phyloP scores from a whole-genome alignment of 2,797 vertebrate species.

The Dromococcyx pavoninus region DNA sequence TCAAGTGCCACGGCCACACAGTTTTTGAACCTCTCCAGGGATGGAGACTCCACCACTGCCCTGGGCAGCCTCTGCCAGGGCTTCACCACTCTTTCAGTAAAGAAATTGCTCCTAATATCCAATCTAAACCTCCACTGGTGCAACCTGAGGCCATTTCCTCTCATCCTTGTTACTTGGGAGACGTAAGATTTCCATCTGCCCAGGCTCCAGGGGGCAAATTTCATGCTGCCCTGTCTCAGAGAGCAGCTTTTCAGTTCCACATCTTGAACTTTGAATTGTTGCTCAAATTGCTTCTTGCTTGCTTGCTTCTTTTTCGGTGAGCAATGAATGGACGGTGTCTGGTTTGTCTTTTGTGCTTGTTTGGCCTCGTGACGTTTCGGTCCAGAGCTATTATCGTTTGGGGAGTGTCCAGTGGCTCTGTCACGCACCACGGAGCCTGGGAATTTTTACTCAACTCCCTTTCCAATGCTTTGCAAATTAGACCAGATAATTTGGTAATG shows the following conservation, averaged over 20 bases:
- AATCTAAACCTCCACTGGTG: too few species aligned
- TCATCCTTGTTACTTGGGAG: too few species aligned
- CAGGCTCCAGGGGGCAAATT: neutral
- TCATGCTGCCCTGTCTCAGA: rapidly evolving
- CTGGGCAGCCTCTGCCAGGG: too few species aligned
- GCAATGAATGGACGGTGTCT: neutral
- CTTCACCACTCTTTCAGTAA: too few species aligned
- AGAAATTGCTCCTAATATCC: too few species aligned
- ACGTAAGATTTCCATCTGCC: neutral
- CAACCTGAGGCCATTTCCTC: too few species aligned
- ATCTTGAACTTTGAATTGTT: neutral
- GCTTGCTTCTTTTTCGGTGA: neutral
- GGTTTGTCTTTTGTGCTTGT: neutral
- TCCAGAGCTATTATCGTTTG: neutral
- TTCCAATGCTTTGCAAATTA: neutral
- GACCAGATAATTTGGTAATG: rapidly evolving
- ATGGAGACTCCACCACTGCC: too few species aligned
- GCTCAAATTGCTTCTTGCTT: rapidly evolving
- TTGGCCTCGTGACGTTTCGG: neutral
- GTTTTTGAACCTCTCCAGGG: too few species aligned
- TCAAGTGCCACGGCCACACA: too few species aligned
- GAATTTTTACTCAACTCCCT: neutral
- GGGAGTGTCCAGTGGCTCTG: neutral
- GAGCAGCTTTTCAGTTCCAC: rapidly evolving
- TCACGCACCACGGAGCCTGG: neutral